Conservation (phyloP, 2,797 vertebrate genomes). For the Fistularia tabacaria region DNA sequence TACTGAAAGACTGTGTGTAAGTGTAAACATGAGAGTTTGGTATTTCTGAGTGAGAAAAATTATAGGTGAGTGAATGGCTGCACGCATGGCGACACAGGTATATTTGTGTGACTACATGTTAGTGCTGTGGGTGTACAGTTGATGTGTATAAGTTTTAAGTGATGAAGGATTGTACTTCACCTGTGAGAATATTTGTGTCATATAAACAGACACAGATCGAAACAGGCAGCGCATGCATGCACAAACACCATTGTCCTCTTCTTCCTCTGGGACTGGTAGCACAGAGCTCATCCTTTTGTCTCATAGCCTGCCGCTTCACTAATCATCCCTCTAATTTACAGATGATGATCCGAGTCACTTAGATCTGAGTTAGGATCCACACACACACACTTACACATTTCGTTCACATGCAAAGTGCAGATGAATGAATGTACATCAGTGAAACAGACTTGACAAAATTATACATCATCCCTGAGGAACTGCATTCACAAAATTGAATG, state of each 20-base stretch:
- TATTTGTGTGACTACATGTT: no score
- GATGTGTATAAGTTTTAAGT: not conserved
- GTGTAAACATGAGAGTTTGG: not conserved
- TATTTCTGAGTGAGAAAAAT: constrained; percentile 8
- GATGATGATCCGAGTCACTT: constrained; percentile 32
- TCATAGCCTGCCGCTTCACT: constrained; percentile 4
- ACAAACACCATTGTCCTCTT: not conserved
- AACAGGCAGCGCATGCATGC: constrained; percentile 4
- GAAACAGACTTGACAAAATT: not conserved
- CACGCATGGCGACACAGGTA: not conserved
- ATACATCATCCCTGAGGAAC: not conserved
- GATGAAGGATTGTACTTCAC: not conserved
- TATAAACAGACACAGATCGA: constrained; percentile 3
- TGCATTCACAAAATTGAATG: not conserved
- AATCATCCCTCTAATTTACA: constrained; percentile 24
- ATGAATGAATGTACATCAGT: constrained; percentile 6
- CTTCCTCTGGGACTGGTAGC: constrained; percentile 9
- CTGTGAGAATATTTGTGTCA: constrained; percentile 10
- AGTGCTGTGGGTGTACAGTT: not conserved
- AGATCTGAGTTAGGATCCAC: constrained; percentile 12
- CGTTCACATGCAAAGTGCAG: not conserved
- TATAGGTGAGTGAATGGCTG: not conserved
- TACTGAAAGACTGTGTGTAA: constrained; percentile 6
- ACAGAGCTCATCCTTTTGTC: constrained; percentile 13
- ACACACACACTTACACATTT: constrained; percentile 12